Percentiles rank a stretch among this genome's conserved stretches.
Evolutionary conservation across 2,113 vertebrate genomes (phyloP).

Genomic region (Protobothrops mucrosquamatus): DNA sequence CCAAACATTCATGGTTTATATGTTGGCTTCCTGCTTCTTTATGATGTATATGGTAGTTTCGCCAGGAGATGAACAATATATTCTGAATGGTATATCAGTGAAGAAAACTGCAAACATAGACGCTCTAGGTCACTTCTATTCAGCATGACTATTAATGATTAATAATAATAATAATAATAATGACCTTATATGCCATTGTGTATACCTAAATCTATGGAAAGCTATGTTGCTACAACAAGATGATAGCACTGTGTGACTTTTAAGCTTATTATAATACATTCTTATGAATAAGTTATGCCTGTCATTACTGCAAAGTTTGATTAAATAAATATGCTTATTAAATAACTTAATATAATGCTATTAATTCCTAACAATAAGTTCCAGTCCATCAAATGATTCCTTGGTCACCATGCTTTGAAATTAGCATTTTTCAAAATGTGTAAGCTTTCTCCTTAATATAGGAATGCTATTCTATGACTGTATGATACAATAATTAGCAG

Average conservation of each 20-base stretch:
- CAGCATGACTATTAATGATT: background rate
- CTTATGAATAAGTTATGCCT: background rate
- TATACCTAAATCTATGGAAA: background rate
- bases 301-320: background rate
- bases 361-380: slow-evolving; percentile 14
- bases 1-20: background rate
- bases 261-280: background rate
- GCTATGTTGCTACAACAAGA: background rate
- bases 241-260: background rate
- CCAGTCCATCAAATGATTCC: slow-evolving; percentile 7
- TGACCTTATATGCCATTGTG: background rate
- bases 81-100: background rate
- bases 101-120: background rate
- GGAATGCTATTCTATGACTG: background rate
- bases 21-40: background rate
- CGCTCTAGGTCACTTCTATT: background rate
- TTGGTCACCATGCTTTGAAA: background rate
- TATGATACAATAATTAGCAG: background rate
- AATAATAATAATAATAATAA: background rate
- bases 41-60: background rate
- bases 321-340: slow-evolving; percentile 11
- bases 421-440: background rate
- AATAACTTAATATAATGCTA: background rate
- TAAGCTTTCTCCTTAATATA: background rate
- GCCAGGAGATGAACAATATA: too few species aligned